These are phyloP conservation scores for Hestina assimilis DNA, from an alignment of 1,140 invertebrate species.

Conservation along the genomic window DNA sequence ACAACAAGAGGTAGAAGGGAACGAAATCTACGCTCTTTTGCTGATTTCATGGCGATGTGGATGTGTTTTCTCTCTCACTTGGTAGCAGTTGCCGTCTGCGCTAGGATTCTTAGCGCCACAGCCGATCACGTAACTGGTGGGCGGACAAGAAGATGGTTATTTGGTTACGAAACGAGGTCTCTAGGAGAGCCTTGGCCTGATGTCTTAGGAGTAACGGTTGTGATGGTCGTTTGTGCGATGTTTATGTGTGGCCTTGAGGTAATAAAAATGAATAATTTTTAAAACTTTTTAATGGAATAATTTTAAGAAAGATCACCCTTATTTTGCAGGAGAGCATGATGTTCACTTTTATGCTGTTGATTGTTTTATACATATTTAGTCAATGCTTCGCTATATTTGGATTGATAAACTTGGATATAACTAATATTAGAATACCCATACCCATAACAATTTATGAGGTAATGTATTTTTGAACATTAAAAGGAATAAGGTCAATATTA, in stretches of 20 bases:
- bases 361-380: constrained; percentile 65
- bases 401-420: constrained; percentile 66
- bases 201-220: constrained; percentile 83
- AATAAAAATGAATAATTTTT: constrained; percentile 6
- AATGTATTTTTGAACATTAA: too few relatives aligned
- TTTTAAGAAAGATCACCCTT: too few relatives aligned
- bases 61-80: constrained; percentile 80
- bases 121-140: constrained; percentile 83
- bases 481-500: not conserved
- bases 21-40: constrained; percentile 61
- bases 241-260: constrained; percentile 86
- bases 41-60: constrained; percentile 81
- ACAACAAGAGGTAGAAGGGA: constrained; percentile 63
- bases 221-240: constrained; percentile 82
- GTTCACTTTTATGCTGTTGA: constrained; percentile 66
- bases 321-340: constrained; percentile 69
- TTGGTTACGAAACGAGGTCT: constrained; percentile 78
- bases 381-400: constrained; percentile 70
- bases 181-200: constrained; percentile 84
- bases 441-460: constrained; percentile 68
- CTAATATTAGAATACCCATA: constrained; percentile 65
- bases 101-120: constrained; percentile 81
- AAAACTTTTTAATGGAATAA: constrained; percentile 6
- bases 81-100: constrained; percentile 81
- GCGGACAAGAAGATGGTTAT: constrained; percentile 78